phyloP scores from a whole-genome alignment of 2,888 invertebrate species.

The Acanthosepion esculentum region DNA sequence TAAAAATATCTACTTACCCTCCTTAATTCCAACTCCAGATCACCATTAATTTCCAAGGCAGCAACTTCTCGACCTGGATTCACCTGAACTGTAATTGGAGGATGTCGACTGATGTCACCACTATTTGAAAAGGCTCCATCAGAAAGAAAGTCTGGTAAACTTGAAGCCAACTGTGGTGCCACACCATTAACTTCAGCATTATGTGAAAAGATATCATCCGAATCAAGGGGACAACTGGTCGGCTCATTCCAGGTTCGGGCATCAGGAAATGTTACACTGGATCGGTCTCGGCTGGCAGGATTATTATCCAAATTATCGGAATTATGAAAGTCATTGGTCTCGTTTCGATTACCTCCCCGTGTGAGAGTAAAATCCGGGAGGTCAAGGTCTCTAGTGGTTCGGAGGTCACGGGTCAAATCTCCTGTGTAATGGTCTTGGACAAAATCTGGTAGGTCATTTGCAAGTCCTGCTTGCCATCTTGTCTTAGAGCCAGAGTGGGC shows the following conservation, averaged over 20 bases:
- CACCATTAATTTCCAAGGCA: slow-evolving; percentile 55
- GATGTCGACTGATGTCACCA: neutral
- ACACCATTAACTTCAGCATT: neutral
- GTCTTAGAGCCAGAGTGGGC: slow-evolving; percentile 52
- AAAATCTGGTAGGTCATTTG: slow-evolving; percentile 73
- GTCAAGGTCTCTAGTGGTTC: slow-evolving; percentile 53
- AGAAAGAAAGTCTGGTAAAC: slow-evolving; percentile 70
- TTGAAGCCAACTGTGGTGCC: slow-evolving; percentile 50
- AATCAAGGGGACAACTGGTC: neutral
- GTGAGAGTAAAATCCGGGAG: slow-evolving; percentile 67
- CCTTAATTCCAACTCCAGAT: slow-evolving; percentile 55
- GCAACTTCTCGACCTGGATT: slow-evolving; percentile 46
- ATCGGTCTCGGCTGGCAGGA: neutral
- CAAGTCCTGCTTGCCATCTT: slow-evolving; percentile 55
- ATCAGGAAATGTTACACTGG: neutral
- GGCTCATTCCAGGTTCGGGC: slow-evolving; percentile 40
- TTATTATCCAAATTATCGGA: neutral
- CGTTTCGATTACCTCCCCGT: slow-evolving; percentile 42
- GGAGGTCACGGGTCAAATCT: slow-evolving; percentile 52
- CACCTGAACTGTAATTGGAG: slow-evolving; percentile 47
- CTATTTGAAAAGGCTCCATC: slow-evolving; percentile 60
- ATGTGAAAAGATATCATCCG: neutral
- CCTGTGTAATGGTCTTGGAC: slow-evolving; percentile 70
- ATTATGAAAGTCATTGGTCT: slow-evolving; percentile 24
- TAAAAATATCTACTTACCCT: slow-evolving; percentile 52